Base-by-base conservation (phyloP, 1,140 invertebrate genomes). In the Trachelipus rathkii region DNA sequence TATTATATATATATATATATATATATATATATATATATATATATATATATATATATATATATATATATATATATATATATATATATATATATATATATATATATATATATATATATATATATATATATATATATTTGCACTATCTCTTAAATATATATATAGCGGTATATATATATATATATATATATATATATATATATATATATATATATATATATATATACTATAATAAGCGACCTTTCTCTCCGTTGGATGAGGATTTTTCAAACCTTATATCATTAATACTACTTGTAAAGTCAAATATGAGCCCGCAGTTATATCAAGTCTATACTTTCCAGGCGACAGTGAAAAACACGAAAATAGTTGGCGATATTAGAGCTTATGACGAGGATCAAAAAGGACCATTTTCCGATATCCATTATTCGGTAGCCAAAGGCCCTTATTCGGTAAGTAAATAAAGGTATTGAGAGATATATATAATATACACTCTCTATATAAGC, bases 401-500 rank as follows among this genome's bases (percentile, higher is more conserved):
- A 15, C 92, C 93, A 19, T 95, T 92, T 86, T 94, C 93, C 13
- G 95, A 92, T 0, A 91, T 96, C 19, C 91, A 93, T 82, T 96
- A 96, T 84, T 89, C 90, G 70, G 91, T 95, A 69, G 86, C 92
- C 69, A 89, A 91, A 0, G 93, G 92, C 74, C 89, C 89, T 0
- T 88, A 92, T 86, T 90, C 92, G 43, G 91, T 92, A 84, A 77
- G 79, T 72, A 45, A 43, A 13, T 33, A 33, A 33, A 33, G 33
- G 33, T 6, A 33, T 33, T 3, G 33, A 33, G 33, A 33, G 1
- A 33, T 33, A 33, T 33, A 33, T 33, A 33, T 33, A 33, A 33
- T 33, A 33, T 33, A 33, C 6, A 33, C 6, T 3, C 33, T 33
- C 33, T 33, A 1, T 33, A 33, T 33, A 33, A 33, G 33, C 33